Evolutionary conservation across 2,888 invertebrate species (phyloP).

Genomic region (Sipunculus nudus): DNA sequence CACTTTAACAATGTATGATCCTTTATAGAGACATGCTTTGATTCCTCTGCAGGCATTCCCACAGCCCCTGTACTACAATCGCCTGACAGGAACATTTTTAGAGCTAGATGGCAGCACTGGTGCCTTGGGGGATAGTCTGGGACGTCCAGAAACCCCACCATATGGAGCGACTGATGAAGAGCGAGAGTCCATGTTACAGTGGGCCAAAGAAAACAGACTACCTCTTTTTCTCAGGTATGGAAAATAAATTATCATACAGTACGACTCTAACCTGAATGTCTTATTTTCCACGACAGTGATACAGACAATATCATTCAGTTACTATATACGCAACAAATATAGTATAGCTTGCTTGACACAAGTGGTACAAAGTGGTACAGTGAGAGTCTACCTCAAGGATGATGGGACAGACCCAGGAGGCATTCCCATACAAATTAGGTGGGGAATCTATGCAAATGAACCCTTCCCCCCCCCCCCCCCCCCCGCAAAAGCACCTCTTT

Average conservation of each 20-base stretch:
- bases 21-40: too few species aligned
- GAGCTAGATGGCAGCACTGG: slow-evolving; percentile 40
- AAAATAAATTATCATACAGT: not conserved
- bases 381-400: too few species aligned
- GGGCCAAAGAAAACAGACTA: slow-evolving; percentile 62
- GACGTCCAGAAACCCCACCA: slow-evolving; percentile 34
- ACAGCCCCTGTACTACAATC: slow-evolving; percentile 61
- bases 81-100: slow-evolving; percentile 63
- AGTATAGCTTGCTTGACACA: too few species aligned
- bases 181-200: slow-evolving; percentile 60
- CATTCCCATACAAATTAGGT: too few species aligned
- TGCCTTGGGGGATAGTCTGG: not conserved
- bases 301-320: too few species aligned
- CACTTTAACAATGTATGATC: too few species aligned
- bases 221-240: slow-evolving; percentile 62
- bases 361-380: too few species aligned
- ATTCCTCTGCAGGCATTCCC: slow-evolving; percentile 60
- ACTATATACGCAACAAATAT: too few species aligned
- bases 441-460: too few species aligned
- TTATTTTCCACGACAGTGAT: not conserved
- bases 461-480: too few species aligned
- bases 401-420: too few species aligned
- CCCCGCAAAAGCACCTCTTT: too few species aligned
- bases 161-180: slow-evolving; percentile 64
- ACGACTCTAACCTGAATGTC: not conserved